These are phyloP conservation scores for Diogma glabrata DNA, from an alignment of 2,888 invertebrate species.

Conservation along the genomic window DNA sequence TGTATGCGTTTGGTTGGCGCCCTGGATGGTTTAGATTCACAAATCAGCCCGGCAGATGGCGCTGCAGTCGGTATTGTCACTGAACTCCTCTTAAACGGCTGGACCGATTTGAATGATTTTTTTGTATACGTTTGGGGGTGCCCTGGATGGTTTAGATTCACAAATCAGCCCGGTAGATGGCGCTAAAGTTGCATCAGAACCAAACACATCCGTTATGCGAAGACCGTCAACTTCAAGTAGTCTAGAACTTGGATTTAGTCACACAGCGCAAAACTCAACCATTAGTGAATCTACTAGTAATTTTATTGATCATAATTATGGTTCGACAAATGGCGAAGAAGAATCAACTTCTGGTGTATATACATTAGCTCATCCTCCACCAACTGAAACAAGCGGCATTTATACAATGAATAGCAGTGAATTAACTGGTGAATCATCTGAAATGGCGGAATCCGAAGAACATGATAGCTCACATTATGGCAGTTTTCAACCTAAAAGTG, in stretches of 20 bases:
- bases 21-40: too few species aligned
- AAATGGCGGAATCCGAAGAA: constrained; percentile 44
- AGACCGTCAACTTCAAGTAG: constrained; percentile 69
- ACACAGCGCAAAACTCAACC: constrained; percentile 76
- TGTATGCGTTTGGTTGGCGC: too few species aligned
- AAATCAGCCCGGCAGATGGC: too few species aligned
- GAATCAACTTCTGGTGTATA: constrained; percentile 47
- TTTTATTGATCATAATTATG: constrained; percentile 51
- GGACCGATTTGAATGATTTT: too few species aligned
- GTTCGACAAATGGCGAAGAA: constrained; percentile 27
- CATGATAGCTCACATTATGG: constrained; percentile 44
- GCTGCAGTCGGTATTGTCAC: too few species aligned
- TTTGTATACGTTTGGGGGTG: too few species aligned
- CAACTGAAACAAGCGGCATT: constrained; percentile 76
- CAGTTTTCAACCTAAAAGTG: constrained; percentile 43
- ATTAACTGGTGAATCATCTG: constrained; percentile 44
- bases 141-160: too few species aligned
- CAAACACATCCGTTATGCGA: constrained; percentile 33
- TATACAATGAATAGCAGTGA: constrained; percentile 64
- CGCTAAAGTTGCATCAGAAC: constrained; percentile 22
- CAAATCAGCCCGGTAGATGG: too few species aligned
- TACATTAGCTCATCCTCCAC: constrained; percentile 49
- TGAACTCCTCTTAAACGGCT: too few species aligned
- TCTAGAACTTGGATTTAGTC: constrained; percentile 72
- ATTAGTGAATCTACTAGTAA: constrained; percentile 59